phyloP scores from a whole-genome alignment of 2,113 vertebrate species.

The Amazona vittata region DNA sequence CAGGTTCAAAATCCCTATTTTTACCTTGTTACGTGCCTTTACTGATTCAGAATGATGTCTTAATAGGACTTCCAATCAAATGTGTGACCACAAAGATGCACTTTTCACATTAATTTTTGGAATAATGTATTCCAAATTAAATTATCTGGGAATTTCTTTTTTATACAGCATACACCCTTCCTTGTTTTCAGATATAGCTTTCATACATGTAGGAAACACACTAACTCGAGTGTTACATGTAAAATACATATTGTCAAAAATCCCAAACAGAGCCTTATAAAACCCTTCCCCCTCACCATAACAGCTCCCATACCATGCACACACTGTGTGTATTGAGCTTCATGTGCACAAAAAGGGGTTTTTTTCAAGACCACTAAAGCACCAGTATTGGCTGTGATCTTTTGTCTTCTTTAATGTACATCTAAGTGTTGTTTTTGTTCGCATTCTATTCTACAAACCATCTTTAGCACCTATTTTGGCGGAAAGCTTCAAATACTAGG shows the following conservation, averaged over 20 bases:
- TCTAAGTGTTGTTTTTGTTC: not conserved
- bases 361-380: not conserved
- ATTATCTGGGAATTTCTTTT: not conserved
- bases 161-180: not conserved
- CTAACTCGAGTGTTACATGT: not conserved
- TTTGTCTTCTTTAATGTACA: not conserved
- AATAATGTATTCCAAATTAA: not conserved
- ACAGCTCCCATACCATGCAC: not conserved
- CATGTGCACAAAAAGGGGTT: not conserved
- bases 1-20: not conserved
- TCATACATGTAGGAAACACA: not conserved
- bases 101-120: not conserved
- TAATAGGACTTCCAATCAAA: not conserved
- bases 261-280: not conserved
- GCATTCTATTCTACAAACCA: constrained; percentile 36
- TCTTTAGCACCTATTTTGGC: constrained; percentile 25
- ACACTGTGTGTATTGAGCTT: not conserved
- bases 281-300: not conserved
- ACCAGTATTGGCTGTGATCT: not conserved
- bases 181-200: not conserved
- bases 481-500: constrained; percentile 19
- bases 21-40: not conserved
- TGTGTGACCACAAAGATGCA: fast-evolving
- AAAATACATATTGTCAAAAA: not conserved
- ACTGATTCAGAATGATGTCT: not conserved